Evolutionary conservation across 2,888 invertebrate genomes (phyloP).

Genomic region (Baronia brevicornis): DNA sequence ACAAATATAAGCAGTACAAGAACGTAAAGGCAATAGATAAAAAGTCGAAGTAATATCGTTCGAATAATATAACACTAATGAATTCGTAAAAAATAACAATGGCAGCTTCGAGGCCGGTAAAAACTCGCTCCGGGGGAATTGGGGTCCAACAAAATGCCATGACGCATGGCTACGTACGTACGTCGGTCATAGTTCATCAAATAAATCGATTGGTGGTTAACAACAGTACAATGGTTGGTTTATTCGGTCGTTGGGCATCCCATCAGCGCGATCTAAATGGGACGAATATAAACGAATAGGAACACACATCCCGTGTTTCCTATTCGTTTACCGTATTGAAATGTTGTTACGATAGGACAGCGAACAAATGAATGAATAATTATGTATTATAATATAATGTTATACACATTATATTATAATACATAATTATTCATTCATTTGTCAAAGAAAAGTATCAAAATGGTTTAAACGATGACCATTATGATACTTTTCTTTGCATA

Average conservation of each 20-base stretch:
- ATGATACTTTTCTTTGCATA: too few species aligned
- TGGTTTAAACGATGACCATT: too few species aligned
- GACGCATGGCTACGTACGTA: too few species aligned
- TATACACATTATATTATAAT: too few species aligned
- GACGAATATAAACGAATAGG: too few species aligned
- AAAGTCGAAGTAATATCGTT: conserved; percentile 5
- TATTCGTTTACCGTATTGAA: conserved; percentile 3
- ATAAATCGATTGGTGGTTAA: conserved; percentile 49
- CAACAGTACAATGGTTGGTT: conserved; percentile 37
- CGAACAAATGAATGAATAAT: too few species aligned
- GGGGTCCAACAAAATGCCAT: conserved; percentile 10
- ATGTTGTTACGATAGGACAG: too few species aligned
- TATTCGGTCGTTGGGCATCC: conserved; percentile 27
- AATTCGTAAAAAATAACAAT: conserved; percentile 8
- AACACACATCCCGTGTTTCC: conserved; percentile 8
- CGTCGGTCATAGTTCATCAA: conserved; percentile 21
- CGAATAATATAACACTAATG: conserved; percentile 10
- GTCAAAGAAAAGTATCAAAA: too few species aligned
- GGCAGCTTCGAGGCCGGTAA: conserved; percentile 1
- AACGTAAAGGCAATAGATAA: conserved; percentile 2
- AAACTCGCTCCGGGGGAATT: conserved; percentile 7
- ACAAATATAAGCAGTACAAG: not conserved
- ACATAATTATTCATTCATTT: too few species aligned
- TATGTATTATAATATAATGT: too few species aligned
- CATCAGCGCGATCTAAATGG: conserved; percentile 6